Conservation (phyloP, 2,113 vertebrate genomes). For the Otis tarda region DNA sequence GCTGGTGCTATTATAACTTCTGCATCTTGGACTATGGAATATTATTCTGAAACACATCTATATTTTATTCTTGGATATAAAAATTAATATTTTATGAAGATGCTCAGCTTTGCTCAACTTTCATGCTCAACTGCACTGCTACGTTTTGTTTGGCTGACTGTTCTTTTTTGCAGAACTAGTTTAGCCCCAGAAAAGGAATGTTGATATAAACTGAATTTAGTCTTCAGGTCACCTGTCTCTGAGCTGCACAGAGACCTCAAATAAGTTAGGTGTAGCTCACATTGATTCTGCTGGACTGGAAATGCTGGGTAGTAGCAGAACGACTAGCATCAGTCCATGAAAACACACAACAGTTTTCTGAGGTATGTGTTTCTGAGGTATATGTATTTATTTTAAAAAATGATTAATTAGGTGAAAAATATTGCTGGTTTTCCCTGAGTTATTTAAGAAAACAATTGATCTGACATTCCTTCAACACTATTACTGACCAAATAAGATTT, state of each 20-base stretch:
- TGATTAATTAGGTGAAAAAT: neutral
- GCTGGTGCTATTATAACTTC: too few relatives aligned
- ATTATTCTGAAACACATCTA: too few relatives aligned
- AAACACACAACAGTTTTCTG: neutral
- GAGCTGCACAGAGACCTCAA: neutral
- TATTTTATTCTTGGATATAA: too few relatives aligned
- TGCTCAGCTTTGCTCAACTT: too few relatives aligned
- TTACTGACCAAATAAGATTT: neutral
- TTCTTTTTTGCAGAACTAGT: too few relatives aligned
- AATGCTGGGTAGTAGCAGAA: neutral
- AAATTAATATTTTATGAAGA: too few relatives aligned
- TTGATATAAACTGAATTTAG: neutral
- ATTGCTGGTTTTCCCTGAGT: neutral
- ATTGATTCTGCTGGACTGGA: neutral
- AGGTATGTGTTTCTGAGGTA: neutral
- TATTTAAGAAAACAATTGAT: neutral
- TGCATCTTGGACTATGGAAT: too few relatives aligned
- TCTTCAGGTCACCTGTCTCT: neutral
- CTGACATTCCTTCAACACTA: neutral
- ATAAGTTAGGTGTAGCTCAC: neutral
- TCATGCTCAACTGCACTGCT: too few relatives aligned
- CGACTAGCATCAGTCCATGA: neutral
- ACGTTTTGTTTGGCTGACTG: too few relatives aligned
- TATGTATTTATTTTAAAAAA: neutral
- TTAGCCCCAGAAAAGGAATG: neutral